Conservation (phyloP, 1,140 invertebrate species). For the Aethina tumida region DNA sequence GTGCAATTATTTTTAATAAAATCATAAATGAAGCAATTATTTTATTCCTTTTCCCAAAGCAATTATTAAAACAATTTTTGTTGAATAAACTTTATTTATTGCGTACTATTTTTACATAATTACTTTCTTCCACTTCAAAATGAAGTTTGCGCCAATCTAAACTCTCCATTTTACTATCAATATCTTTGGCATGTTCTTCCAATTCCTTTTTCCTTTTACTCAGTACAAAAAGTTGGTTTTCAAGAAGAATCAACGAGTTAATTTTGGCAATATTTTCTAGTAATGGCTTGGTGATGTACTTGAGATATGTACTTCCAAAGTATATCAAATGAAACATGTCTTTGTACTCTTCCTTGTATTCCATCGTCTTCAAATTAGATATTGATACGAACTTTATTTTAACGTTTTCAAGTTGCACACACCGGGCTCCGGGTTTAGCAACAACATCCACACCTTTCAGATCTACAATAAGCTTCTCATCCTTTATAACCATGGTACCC, state of each 20-base stretch:
- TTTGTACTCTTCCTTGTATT: constrained; percentile 22
- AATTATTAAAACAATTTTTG: constrained; percentile 2
- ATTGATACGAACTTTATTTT: constrained; percentile 26
- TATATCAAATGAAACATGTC: constrained; percentile 31
- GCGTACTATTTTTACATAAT: constrained; percentile 26
- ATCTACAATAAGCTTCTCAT: constrained; percentile 27
- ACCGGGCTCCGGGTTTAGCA: constrained; percentile 11
- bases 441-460: constrained; percentile 10
- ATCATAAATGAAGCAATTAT: too few species aligned
- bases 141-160: constrained; percentile 10
- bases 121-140: constrained; percentile 27
- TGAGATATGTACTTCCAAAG: constrained; percentile 23
- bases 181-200: constrained; percentile 19
- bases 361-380: constrained; percentile 18
- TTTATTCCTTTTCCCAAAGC: too few species aligned
- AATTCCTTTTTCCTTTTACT: constrained; percentile 26
- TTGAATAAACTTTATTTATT: constrained; percentile 6
- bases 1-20: too few species aligned
- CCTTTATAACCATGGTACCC: constrained; percentile 22
- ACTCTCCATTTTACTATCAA: constrained; percentile 20
- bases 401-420: constrained; percentile 24
- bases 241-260: constrained; percentile 19
- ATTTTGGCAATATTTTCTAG: constrained; percentile 20
- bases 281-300: constrained; percentile 20
- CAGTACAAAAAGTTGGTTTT: constrained; percentile 29